Evolutionary conservation across 2,113 vertebrate species (phyloP).

Genomic region (Sinocyclocheilus anshuiensis): DNA sequence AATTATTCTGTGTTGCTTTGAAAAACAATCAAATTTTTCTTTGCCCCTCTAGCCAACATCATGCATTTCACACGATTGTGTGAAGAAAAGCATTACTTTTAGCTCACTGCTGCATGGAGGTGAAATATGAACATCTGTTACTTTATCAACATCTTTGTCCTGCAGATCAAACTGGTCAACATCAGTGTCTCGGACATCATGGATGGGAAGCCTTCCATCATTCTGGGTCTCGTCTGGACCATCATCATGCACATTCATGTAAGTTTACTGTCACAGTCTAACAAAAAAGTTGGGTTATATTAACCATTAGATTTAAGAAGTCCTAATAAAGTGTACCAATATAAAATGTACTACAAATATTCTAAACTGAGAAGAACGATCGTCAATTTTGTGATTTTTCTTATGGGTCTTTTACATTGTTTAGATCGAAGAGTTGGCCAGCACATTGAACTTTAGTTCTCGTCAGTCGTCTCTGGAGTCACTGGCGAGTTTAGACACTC

Average conservation of each 20-base stretch:
- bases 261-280: conserved; percentile 60
- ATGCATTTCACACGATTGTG: background rate
- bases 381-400: background rate
- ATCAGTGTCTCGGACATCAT: conserved; percentile 95
- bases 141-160: conserved; percentile 40
- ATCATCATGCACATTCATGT: conserved; percentile 98
- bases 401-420: background rate
- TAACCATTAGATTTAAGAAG: background rate
- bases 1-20: background rate
- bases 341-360: background rate
- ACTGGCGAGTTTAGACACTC: conserved; percentile 69
- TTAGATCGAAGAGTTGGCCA: conserved; percentile 90
- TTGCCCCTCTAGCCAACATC: background rate
- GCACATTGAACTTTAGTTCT: conserved; percentile 81
- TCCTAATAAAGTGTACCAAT: background rate
- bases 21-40: background rate
- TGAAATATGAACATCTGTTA: conserved; percentile 35
- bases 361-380: background rate
- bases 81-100: background rate
- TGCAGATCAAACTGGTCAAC: conserved; percentile 94
- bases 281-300: background rate
- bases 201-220: conserved; percentile 93
- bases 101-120: background rate
- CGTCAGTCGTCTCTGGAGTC: conserved; percentile 79
- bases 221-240: conserved; percentile 95